Evolutionary conservation across 2,888 invertebrate genomes (phyloP), one percentile per base, ranked within the genome.

Genomic region (Phoenoteleia sp.): DNA sequence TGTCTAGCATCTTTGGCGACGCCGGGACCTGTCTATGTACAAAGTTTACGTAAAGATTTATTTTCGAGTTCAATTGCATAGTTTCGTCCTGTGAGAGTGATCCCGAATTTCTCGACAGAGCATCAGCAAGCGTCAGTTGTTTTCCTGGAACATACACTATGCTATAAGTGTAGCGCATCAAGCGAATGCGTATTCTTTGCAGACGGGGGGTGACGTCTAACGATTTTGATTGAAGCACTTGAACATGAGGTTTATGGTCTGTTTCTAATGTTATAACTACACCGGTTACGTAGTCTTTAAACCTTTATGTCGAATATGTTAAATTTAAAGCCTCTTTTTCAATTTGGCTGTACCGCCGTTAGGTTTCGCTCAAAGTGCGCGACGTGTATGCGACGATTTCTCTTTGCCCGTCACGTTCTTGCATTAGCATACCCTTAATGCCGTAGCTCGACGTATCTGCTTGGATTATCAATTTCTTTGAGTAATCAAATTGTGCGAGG

Each of bases 251-350:
- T 74, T 92, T 92, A 84, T 93, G 93, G 81, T 94, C 93, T 0
- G 93, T 94, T 81, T 89, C 85, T 1, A 93, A 60, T 5, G 52
- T 67, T 39, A 93, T 86, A 27, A 86, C 27, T 49, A 83, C 85
- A 13, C 92, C 92, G 4, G 85, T 76, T n/a, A 93, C 58, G 74
- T 89, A 93, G 19, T 93, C 89, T 47, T 87, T 56, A 64, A 93
- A 91, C 56, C 87, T 86, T 74, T 93, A 91, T 15, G 88, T 87
- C 0, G 91, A 92, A 87, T 89, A 91, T 0, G 89, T 87, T 0
- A 92, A 69, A 3, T 90, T 93, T 9, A 93, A 76, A 0, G 91
- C 90, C 86, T 94, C 92, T 80, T 92, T 92, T 79, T 94, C 93
- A 9, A 93, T 92, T 77, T 92, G 91, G 0, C 91, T 91, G 71